These are phyloP conservation scores for Ifrita kowaldi DNA, from an alignment of 2,113 vertebrate genomes.

Conservation along the genomic window DNA sequence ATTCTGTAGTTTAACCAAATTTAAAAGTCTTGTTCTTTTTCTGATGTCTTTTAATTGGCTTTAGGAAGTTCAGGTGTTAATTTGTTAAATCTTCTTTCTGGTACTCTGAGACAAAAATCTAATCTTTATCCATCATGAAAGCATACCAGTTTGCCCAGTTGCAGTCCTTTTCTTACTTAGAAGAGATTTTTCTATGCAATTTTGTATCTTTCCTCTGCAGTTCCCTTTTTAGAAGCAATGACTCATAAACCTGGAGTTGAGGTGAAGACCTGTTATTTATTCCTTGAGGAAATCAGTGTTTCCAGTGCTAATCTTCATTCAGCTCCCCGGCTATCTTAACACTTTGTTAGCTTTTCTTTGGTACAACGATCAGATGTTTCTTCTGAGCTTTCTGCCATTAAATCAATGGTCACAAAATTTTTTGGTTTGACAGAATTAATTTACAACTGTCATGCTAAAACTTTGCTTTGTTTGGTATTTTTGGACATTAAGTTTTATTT, in stretches of 20 bases:
- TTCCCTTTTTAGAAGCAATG: not conserved
- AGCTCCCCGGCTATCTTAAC: not conserved
- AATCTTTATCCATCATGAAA: not conserved
- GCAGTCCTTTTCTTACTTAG: not conserved
- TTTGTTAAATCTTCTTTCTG: not conserved
- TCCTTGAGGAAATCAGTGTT: not conserved
- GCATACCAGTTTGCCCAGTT: not conserved
- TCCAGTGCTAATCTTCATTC: not conserved
- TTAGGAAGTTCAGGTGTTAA: not conserved
- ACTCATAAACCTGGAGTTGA: not conserved
- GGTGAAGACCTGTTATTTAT: not conserved
- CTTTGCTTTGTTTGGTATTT: not conserved
- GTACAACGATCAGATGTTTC: not conserved
- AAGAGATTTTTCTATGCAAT: not conserved
- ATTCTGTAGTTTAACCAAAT: not conserved
- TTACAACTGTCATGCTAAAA: not conserved
- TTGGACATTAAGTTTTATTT: not conserved
- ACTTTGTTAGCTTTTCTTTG: not conserved
- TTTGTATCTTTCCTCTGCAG: not conserved
- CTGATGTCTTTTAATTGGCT: not conserved
- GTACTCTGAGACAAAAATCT: not conserved
- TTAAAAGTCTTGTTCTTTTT: not conserved
- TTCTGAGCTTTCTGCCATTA: not conserved
- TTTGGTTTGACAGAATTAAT: not conserved
- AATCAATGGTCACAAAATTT: not conserved